Percentiles rank a stretch among this genome's conserved stretches.
Evolutionary conservation across 2,888 invertebrate genomes (phyloP).

Genomic region (Diogma glabrata): DNA sequence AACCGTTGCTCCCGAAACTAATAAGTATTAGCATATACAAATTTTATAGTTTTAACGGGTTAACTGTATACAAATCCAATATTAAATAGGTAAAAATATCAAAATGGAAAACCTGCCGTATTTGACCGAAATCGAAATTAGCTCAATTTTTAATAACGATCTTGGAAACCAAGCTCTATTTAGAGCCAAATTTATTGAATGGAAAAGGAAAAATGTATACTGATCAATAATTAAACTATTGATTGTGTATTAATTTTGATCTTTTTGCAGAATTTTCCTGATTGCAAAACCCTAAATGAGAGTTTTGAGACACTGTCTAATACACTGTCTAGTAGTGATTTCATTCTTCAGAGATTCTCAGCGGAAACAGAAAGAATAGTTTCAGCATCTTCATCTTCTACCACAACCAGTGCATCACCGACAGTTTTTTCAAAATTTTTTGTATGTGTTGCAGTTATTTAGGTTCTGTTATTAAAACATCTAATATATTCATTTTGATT

Average conservation of each 20-base stretch:
- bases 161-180: background rate
- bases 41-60: background rate
- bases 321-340: background rate
- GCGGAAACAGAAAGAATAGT: too few relatives aligned
- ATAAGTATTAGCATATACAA: too few relatives aligned
- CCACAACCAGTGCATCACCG: background rate
- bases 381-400: too few relatives aligned
- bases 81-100: conserved; percentile 1
- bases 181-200: background rate
- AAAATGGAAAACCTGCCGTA: background rate
- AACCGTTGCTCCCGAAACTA: background rate
- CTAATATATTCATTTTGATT: background rate
- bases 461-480: background rate
- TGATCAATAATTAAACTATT: background rate
- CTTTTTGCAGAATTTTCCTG: background rate
- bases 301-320: background rate
- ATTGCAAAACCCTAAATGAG: background rate
- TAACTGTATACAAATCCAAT: background rate
- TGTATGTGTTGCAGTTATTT: too few relatives aligned
- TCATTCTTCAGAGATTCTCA: background rate
- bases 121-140: background rate
- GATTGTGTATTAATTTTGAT: background rate
- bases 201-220: background rate
- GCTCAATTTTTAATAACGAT: background rate
- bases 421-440: background rate